Conservation (phyloP, 2,888 invertebrate species). For the Clitarchus hookeri region DNA sequence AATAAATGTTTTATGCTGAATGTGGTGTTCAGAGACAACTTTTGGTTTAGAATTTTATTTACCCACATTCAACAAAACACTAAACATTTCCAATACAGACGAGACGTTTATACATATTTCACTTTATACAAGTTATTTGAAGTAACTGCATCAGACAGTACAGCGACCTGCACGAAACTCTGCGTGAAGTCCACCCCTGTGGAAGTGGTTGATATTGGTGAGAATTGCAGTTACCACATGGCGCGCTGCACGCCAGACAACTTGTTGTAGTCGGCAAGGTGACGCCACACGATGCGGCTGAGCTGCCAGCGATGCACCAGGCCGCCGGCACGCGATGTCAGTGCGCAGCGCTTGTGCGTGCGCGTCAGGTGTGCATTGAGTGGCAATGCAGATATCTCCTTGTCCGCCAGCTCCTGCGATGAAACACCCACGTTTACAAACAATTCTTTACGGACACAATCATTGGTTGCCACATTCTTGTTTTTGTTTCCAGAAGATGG, state of each 20-base stretch:
- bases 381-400: constrained; percentile 77
- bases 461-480: not conserved
- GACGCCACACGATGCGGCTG: constrained; percentile 88
- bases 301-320: constrained; percentile 80
- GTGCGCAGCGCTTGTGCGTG: constrained; percentile 76
- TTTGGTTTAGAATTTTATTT: too few relatives aligned
- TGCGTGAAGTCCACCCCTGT: too few relatives aligned
- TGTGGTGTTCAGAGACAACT: too few relatives aligned
- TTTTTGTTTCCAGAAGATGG: not conserved
- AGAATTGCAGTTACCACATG: constrained; percentile 71
- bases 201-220: too few relatives aligned
- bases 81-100: too few relatives aligned
- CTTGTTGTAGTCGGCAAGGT: constrained; percentile 92
- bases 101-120: too few relatives aligned
- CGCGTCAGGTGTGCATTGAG: constrained; percentile 70
- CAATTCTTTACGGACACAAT: not conserved
- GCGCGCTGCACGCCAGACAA: constrained; percentile 90
- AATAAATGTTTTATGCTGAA: too few relatives aligned
- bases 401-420: constrained; percentile 75
- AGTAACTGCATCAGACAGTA: too few relatives aligned
- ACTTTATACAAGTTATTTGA: too few relatives aligned
- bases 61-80: too few relatives aligned
- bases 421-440: not conserved
- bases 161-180: too few relatives aligned
- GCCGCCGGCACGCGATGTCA: constrained; percentile 88